phyloP scores from a whole-genome alignment of 2,797 vertebrate species.

The Rhabdophis nuchalis region DNA sequence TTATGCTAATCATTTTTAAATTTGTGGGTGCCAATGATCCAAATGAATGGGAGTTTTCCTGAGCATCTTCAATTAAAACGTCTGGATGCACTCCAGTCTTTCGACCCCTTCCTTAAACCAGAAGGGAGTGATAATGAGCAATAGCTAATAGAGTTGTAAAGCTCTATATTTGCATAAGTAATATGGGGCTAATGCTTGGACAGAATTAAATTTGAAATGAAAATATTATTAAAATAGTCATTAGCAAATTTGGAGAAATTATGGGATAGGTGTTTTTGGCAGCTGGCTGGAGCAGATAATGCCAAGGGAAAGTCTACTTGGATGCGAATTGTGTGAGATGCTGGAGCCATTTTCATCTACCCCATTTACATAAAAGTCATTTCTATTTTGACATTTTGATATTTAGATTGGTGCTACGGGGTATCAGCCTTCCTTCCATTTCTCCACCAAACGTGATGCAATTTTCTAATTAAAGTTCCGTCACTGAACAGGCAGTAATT shows the following conservation, averaged over 20 bases:
- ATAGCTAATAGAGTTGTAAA: conserved; percentile 57
- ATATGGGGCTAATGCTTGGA: conserved; percentile 60
- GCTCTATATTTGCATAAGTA: conserved; percentile 65
- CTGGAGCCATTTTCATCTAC: not conserved
- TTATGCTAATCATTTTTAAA: conserved; percentile 56
- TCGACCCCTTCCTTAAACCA: conserved; percentile 53
- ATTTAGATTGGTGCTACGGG: not conserved
- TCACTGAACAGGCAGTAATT: not conserved
- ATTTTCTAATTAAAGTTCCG: not conserved
- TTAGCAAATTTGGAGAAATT: conserved; percentile 59
- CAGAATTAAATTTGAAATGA: conserved; percentile 65
- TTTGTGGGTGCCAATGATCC: conserved; percentile 50
- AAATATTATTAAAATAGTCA: conserved; percentile 63
- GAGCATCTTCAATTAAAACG: conserved; percentile 57
- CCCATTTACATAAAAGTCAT: not conserved
- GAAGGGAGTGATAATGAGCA: conserved; percentile 61
- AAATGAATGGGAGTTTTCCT: conserved; percentile 45
- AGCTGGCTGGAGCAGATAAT: conserved; percentile 55
- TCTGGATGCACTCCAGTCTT: conserved; percentile 57
- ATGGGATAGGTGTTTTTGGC: conserved; percentile 56
- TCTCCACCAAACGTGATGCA: not conserved
- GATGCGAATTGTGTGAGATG: conserved; percentile 43
- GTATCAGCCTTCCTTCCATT: not conserved
- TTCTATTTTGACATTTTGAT: not conserved
- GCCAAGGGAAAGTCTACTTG: conserved; percentile 43